Evolutionary conservation across 2,797 vertebrate species (phyloP), one percentile per base, ranked within the genome.

Genomic region (Hydrolagus colliei): DNA sequence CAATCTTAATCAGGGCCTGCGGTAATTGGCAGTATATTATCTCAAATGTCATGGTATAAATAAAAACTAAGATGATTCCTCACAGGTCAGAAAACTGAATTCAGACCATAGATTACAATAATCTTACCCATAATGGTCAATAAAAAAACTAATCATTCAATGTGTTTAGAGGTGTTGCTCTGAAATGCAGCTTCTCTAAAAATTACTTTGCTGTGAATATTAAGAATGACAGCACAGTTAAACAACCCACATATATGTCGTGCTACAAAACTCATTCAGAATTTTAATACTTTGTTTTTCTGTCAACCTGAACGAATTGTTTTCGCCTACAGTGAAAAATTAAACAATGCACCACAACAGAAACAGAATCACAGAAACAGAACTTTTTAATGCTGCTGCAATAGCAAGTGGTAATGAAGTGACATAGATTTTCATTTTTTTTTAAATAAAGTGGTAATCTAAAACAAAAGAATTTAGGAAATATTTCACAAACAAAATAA

Each of bases 191-290:
- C 93, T 94, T 93, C 93, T 93, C 93, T 93, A 94, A 94, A 93
- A 94, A 95, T 93, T 92, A 93, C 93, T 94, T 95, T 90, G 94
- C 93, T 92, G 92, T 94, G 94, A 95, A 95, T 96, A 98, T 98
- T 97, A 98, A 96, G 96, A 98, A 96, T 97, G 96, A 97, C 96
- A 97, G 96, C 93, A 89, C 91, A 93, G 95, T 95, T 96, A 97
- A 96, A 94, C 94, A 93, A 94, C 93, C 94, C 95, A 94, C 93
- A 97, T 96, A 96, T 96, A 96, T 95, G 95, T 94, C 94, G 93
- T 93, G 93, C 93, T 90, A 94, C 91, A 95, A 93, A 71, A 95
- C 95, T 90, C 94, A 93, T 88, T 89, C 92, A 92, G 95, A 97
- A 96, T 97, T 92, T 94, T 96, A 97, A 97, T 96, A 93, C 89